Conservation (phyloP, 2,797 vertebrate species). For the Spatula versicolor region DNA sequence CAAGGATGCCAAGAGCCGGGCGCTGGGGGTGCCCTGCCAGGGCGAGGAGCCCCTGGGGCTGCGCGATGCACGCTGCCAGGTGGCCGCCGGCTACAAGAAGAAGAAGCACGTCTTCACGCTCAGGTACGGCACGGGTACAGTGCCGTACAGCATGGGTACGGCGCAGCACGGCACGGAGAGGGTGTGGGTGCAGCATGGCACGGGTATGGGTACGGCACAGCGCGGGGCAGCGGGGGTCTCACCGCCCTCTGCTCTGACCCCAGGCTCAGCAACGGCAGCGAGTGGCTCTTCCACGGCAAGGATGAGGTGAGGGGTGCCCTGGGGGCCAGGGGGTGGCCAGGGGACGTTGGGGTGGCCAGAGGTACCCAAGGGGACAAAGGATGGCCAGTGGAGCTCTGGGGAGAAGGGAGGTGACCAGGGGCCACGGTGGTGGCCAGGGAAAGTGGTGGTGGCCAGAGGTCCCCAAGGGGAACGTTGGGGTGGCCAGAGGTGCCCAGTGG, state of each 20-base stretch:
- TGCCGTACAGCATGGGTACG: fast-evolving
- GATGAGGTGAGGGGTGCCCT: slow-evolving; percentile 86
- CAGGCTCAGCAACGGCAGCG: slow-evolving; percentile 91
- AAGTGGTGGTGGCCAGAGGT: background rate
- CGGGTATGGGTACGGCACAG: background rate
- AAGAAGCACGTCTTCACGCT: slow-evolving; percentile 95
- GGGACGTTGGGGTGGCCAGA: background rate
- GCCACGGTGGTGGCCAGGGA: background rate
- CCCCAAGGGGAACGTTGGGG: background rate
- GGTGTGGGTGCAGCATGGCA: background rate
- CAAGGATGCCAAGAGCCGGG: slow-evolving; percentile 91
- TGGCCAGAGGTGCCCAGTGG: too few species aligned
- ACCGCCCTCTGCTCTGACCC: slow-evolving; percentile 26
- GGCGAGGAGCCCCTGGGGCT: slow-evolving; percentile 90
- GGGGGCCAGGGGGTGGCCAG: background rate
- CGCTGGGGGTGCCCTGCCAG: slow-evolving; percentile 86
- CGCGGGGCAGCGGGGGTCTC: background rate
- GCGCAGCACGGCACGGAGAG: background rate
- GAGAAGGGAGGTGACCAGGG: background rate
- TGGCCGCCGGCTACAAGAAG: slow-evolving; percentile 92
- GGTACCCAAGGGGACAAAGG: background rate
- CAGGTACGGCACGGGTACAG: slow-evolving; percentile 73
- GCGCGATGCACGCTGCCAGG: slow-evolving; percentile 85
- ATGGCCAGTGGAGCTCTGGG: background rate
- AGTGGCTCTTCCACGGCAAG: slow-evolving; percentile 98